phyloP scores from a whole-genome alignment of 2,888 invertebrate species.

The Perithous albicinctus region DNA sequence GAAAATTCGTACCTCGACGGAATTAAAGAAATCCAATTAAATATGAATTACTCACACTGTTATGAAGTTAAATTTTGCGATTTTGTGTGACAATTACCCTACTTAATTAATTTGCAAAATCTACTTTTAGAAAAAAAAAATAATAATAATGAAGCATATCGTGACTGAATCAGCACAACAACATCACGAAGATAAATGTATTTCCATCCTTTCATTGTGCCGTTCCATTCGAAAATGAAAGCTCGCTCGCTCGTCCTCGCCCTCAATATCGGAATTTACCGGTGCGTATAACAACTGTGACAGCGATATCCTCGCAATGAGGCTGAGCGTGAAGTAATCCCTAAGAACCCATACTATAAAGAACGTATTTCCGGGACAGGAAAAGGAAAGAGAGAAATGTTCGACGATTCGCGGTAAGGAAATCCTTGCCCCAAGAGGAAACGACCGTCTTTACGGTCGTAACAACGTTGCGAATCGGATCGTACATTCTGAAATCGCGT shows the following conservation, averaged over 20 bases:
- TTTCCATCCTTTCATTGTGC: conserved; percentile 29
- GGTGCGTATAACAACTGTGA: conserved; percentile 54
- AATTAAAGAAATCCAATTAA: too few species aligned
- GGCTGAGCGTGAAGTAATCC: conserved; percentile 59
- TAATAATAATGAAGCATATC: conserved; percentile 3
- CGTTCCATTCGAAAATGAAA: conserved; percentile 46
- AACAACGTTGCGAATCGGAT: conserved; percentile 53
- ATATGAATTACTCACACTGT: too few species aligned
- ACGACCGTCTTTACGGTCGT: conserved; percentile 57
- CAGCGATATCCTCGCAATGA: conserved; percentile 51
- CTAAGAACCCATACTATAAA: conserved; percentile 32
- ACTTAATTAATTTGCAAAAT: neutral
- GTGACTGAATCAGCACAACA: conserved; percentile 6
- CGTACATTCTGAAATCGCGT: conserved; percentile 44
- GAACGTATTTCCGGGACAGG: neutral
- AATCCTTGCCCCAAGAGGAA: conserved; percentile 40
- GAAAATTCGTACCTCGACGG: too few species aligned
- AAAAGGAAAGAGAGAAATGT: conserved; percentile 31
- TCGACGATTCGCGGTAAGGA: conserved; percentile 53
- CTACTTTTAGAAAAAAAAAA: neutral
- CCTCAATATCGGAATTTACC: conserved; percentile 60
- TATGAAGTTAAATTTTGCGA: too few species aligned
- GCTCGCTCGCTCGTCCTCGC: conserved; percentile 50
- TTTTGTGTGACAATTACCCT: too few species aligned
- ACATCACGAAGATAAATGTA: conserved; percentile 28